These are phyloP conservation scores for Hyles lineata DNA, from an alignment of 2,888 invertebrate species.

Conservation along the genomic window DNA sequence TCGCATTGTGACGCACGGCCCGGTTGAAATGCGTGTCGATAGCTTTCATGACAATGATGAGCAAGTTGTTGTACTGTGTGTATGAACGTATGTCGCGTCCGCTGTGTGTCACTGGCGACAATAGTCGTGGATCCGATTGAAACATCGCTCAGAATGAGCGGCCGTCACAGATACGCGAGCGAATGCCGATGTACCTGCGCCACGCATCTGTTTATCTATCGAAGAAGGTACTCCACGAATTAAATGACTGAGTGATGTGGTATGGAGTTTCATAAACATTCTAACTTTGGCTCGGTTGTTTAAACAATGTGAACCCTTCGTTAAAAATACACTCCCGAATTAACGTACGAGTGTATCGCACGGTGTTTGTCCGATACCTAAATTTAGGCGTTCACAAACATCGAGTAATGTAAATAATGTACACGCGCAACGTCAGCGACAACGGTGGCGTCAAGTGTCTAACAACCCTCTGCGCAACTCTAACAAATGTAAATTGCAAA, in stretches of 20 bases:
- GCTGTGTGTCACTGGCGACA: neutral
- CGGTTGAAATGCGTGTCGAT: neutral
- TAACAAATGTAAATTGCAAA: slow-evolving; percentile 15
- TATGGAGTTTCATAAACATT: neutral
- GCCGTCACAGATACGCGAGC: neutral
- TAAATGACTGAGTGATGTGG: neutral
- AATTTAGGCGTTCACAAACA: slow-evolving; percentile 11
- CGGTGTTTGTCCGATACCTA: slow-evolving; percentile 9
- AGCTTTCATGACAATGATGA: neutral
- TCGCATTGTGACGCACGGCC: neutral
- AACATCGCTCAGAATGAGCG: neutral
- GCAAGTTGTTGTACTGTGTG: neutral
- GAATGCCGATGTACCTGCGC: neutral
- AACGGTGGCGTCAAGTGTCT: neutral
- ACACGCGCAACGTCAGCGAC: neutral
- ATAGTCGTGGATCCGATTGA: neutral
- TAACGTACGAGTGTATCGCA: neutral
- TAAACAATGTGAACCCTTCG: slow-evolving; percentile 15
- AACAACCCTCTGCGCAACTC: neutral
- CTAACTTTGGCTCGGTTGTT: neutral
- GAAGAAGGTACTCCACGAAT: neutral
- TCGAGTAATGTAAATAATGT: slow-evolving; percentile 9
- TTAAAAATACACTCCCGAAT: slow-evolving; percentile 11
- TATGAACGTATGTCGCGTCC: neutral
- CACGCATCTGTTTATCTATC: neutral